Base-by-base conservation (phyloP, 2,797 vertebrate genomes). In the Pseudochirops cupreus region DNA sequence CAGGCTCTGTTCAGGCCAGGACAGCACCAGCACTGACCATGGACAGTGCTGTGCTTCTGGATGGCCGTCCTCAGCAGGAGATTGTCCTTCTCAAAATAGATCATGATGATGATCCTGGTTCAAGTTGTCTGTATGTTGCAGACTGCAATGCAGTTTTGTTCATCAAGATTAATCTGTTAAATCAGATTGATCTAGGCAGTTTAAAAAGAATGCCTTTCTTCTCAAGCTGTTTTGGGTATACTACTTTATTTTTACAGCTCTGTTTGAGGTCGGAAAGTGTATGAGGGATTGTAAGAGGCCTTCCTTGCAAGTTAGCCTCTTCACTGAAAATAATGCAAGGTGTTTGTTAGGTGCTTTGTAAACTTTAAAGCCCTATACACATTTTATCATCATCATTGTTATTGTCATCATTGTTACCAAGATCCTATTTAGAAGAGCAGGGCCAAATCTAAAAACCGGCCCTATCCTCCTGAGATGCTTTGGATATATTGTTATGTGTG, bases 401-500 rank as follows among this genome's bases (percentile, higher is more conserved):
- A 46, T 46, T 5, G 33, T 82, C 14, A 39, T 46, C 3, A 24
- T 82, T 39, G 14, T 82, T 46, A 87, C 50, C 39, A 11, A 87
- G 74, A 87, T 46, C 21, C 4, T 56, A 0, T 2, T 0, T 31
- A 82, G 4, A 90, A 55, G 54, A 74, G 56, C 26, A 54, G 5
- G 24, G 1, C 53, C 9, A 52, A 24, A 52, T 55, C 31, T 55
- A 12, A 55, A 0, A 59, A 39, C 91, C 1, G 0, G 56, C 21
- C 58, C 56, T 59, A 33, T 94, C 18, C 93, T 6, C 92, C 16
- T 67, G 7, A 90, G 53, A 50, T 96, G 90, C 55, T n/a, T 56
- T 93, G 2, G 1, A 5, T 9, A 14, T 90, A 12, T 94, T 96
- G 59, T 93, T 58, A 33, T 94, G 82, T 82, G 28, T 39, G 54